Base-by-base conservation (phyloP, 1,140 invertebrate genomes). In the Octopus bimaculoides region DNA sequence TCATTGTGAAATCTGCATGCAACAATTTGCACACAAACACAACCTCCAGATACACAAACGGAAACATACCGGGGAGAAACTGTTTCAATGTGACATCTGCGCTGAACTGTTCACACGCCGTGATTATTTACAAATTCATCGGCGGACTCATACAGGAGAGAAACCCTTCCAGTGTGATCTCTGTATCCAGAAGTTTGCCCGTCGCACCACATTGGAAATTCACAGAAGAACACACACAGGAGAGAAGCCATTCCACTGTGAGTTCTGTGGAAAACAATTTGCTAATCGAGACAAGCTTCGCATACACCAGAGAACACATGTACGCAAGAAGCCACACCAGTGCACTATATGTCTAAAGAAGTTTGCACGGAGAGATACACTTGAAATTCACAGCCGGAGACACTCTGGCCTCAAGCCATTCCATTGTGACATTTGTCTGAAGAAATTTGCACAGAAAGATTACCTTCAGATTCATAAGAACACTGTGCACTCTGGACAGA, bases 381-480 rank as follows among this genome's bases (percentile, higher is more conserved):
- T 99, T 77, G 99, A 99, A 90, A 99, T 81, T 52, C 85, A 85
- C 56, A 81, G 79, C 41, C 71, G 81, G 14, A 81, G 96, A 85
- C 95, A 92, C 83, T 95, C 95, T 5, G 95, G 95, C 1, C 95
- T 96, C 88, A 95, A 96, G 88, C 96, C 95, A 14, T 96, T 95
- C 86, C 93, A 93, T 54, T 97, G 96, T 87, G 95, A 96, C 91
- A 94, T 94, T 74, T 97, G 96, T 89, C 80, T 80, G 4, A 82
- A 82, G 55, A 73, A 77, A 4, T 84, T 84, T 54, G 79, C 80
- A 0, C 83, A 83, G 75, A 79, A 81, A 41, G 81, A 82, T 12
- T 82, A 81, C 12, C 80, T 85, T 5, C 81, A 81, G 6, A 79
- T 81, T 41, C 85, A 85, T 77, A 54, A 75, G 1, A 75, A 81